These are phyloP conservation scores for Limnephilus marmoratus DNA, from an alignment of 2,888 invertebrate species.

Conservation along the genomic window DNA sequence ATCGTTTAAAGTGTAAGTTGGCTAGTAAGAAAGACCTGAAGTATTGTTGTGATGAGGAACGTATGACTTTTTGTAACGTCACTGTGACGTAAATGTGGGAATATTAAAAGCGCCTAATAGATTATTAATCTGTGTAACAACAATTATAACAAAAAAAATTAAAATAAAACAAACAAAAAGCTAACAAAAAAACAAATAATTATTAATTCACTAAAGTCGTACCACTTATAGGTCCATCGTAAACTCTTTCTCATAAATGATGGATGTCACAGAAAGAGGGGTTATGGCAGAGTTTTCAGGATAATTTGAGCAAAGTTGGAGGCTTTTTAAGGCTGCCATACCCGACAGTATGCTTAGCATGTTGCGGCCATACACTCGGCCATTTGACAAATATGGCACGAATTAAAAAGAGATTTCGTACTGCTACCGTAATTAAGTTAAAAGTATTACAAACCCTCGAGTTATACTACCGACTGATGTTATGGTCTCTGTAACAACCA, in stretches of 20 bases:
- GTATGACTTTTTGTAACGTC: too few relatives aligned
- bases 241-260: not conserved
- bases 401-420: not conserved
- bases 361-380: not conserved
- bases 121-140: too few relatives aligned
- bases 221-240: not conserved
- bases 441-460: not conserved
- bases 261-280: not conserved
- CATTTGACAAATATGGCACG: not conserved
- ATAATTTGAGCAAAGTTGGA: not conserved
- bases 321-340: not conserved
- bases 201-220: not conserved
- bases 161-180: too few relatives aligned
- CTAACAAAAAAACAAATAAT: not conserved
- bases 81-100: too few relatives aligned
- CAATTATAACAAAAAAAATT: too few relatives aligned
- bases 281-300: not conserved
- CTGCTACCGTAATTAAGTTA: not conserved
- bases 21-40: too few relatives aligned
- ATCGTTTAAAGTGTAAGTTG: too few relatives aligned
- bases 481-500: not conserved
- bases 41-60: too few relatives aligned
- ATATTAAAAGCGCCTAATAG: too few relatives aligned
- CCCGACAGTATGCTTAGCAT: not conserved
- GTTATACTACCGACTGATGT: not conserved